Base-by-base conservation (phyloP, 2,888 invertebrate species). In the Cyaniris semiargus region DNA sequence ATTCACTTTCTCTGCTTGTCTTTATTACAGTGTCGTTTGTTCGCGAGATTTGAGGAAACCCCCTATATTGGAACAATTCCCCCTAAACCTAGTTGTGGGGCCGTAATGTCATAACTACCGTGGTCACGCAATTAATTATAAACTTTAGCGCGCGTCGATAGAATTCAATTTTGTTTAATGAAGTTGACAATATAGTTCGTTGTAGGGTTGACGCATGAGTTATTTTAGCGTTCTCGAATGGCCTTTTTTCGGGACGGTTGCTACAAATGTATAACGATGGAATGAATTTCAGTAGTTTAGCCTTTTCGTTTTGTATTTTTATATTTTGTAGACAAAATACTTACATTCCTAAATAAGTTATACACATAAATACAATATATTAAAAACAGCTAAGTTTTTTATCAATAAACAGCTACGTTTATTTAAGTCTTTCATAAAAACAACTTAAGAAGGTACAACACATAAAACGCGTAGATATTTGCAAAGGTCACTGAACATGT, bases 1-100 rank as follows among this genome's bases (percentile, higher is more conserved):
- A 95, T 95, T 95, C 95, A 95, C 95, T 95, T 95, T 94, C 94
- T 94, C 93, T 91, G 90, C 94, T 92, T 90, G 91, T 94, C 95
- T 95, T 95, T 95, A 95, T 95, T 95, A 95, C 93, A 85, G 88
- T 88, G 90, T 87, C 93, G 92, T 93, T 94, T 93, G 93, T 95
- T 94, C 93, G 90, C 89, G 91, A 94, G 95, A 94, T 95, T 95
- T 95, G 91, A 90, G 93, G 92, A 87, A 88, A 89, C 90, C 89
- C 91, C 90, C 88, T 87, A 87, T 86, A 87, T 89, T 86, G 88
- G 87, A 86, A 84, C 89, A 87, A 89, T 90, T 89, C 91, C 93
- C 91, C 91, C 91, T 88, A 84, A 88, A 85, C 87, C 86, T 90
- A 90, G 89, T 89, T 90, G 84, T 86, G 83, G 78, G 80, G 81